Base-by-base conservation (phyloP, 2,888 invertebrate species). In the Sicus ferrugineus region DNA sequence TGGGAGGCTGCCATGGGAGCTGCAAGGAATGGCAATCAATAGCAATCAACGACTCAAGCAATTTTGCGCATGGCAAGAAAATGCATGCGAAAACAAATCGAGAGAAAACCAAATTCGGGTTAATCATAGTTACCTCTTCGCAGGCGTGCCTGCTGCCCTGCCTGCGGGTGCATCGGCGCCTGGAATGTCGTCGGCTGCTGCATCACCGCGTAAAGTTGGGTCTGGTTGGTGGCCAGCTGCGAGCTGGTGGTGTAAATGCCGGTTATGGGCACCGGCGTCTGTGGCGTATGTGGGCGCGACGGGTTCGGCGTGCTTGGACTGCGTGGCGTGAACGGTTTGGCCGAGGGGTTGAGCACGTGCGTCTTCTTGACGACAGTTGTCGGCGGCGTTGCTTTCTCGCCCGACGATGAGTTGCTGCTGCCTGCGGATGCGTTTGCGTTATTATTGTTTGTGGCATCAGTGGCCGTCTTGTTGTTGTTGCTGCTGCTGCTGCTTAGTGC, bases 271-370 rank as follows among this genome's bases (percentile, higher is more conserved):
- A 84, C 83, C 30, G 94, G 94, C 42, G 94, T 94, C 84, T 93
- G 93, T 38, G 95, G 94, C 52, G 95, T 95, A 83, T 94, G 94
- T 46, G 95, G 94, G 87, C 89, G 86, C 80, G 89, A 89, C 70
- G 88, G 88, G 76, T 87, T 89, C 58, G 90, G 89, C 54, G 90
- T 89, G 77, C 88, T 88, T 26, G 89, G 88, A 78, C 89, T 90
- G 78, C 93, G 88, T 26, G 95, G 94, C 56, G 92, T 92, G 85
- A 96, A 96, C 3, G 93, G 90, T 81, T 95, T 95, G 67, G 94
- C 92, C 74, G 92, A 90, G n/a, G 96, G 95, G 88, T 95, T 96
- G 84, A 90, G 86, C 68, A 90, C 89, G 82, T 96, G 96, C 85
- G 95, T 95, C 58, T 84, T 85, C 73, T 84, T 84, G 0, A 81